These are phyloP conservation scores for Cataglyphis livida DNA, from an alignment of 2,888 invertebrate species.

Conservation along the genomic window DNA sequence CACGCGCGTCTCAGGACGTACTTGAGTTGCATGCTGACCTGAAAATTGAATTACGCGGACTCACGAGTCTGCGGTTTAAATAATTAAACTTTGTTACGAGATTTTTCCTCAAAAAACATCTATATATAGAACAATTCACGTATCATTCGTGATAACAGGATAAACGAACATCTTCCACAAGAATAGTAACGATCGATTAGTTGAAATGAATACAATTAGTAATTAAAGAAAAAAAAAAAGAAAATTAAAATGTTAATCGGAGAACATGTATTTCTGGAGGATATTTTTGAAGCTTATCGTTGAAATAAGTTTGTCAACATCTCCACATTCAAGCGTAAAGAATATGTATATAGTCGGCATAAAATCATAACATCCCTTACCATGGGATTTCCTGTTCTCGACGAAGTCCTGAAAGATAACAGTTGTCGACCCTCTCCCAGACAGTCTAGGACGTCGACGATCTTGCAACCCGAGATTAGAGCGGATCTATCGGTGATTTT, in stretches of 20 bases:
- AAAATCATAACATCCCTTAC: conserved; percentile 4
- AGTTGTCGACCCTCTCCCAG: conserved; percentile 81
- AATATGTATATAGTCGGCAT: neutral
- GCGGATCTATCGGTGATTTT: conserved; percentile 75
- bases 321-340: neutral
- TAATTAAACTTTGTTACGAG: neutral
- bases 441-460: conserved; percentile 82
- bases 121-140: neutral
- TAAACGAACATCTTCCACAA: neutral
- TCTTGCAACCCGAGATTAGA: conserved; percentile 82
- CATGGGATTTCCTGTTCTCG: conserved; percentile 60
- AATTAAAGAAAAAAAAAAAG: neutral
- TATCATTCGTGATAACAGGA: too few relatives aligned
- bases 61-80: neutral
- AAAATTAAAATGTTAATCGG: too few relatives aligned
- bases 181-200: neutral
- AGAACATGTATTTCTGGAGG: neutral
- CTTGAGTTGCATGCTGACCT: conserved; percentile 80
- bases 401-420: conserved; percentile 74
- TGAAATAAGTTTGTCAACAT: neutral
- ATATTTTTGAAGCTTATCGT: neutral
- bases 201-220: too few relatives aligned
- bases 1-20: conserved; percentile 82
- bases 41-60: neutral
- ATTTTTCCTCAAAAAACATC: neutral